These are phyloP conservation scores for Conger conger DNA, from an alignment of 2,113 vertebrate genomes.

Conservation along the genomic window DNA sequence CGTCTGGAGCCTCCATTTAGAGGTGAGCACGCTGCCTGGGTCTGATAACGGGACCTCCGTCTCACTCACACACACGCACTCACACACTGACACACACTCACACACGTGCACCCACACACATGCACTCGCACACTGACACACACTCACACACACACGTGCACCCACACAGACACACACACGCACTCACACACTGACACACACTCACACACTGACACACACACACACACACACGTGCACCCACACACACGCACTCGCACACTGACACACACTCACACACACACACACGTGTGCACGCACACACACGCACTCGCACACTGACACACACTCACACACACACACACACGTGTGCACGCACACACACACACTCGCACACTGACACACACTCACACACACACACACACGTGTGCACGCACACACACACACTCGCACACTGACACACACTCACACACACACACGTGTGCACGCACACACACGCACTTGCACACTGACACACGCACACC, in stretches of 20 bases:
- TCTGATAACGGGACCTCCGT: constrained; percentile 80
- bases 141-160: constrained; percentile 53
- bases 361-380: constrained; percentile 63
- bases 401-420: constrained; percentile 77
- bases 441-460: constrained; percentile 79
- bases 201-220: no score
- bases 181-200: no score
- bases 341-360: constrained; percentile 75
- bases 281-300: constrained; percentile 76
- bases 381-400: constrained; percentile 77
- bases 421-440: no score
- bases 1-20: constrained; percentile 91
- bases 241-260: constrained; percentile 71
- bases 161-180: constrained; percentile 69
- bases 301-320: no score
- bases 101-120: constrained; percentile 63
- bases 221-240: constrained; percentile 56
- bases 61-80: constrained; percentile 78
- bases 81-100: constrained; percentile 77
- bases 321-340: constrained; percentile 74
- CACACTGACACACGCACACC: no score
- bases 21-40: constrained; percentile 84
- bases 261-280: constrained; percentile 71
- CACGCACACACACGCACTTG: constrained; percentile 78
- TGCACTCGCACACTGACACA: constrained; percentile 60